Conservation (phyloP, 2,113 vertebrate species). For the Poeciliopsis occidentalis region DNA sequence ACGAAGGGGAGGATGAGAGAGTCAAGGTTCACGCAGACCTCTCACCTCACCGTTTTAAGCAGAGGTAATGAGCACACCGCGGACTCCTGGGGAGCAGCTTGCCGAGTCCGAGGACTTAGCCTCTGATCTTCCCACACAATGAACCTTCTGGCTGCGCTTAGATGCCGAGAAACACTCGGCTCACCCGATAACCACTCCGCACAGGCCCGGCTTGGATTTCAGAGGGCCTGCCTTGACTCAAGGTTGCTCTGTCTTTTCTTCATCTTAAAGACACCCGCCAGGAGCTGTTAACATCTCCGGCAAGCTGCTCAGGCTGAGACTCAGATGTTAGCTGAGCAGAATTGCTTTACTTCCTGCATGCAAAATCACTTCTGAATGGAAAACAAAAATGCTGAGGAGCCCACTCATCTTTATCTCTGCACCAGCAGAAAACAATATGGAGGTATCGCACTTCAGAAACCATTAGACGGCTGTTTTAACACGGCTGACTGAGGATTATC, state of each 20-base stretch:
- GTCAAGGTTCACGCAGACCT: slow-evolving; percentile 48
- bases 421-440: not conserved
- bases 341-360: not conserved
- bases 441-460: not conserved
- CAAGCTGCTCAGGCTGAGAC: not conserved
- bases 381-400: not conserved
- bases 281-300: slow-evolving; percentile 16
- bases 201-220: slow-evolving; percentile 3
- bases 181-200: slow-evolving; percentile 14
- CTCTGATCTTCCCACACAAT: slow-evolving; percentile 68
- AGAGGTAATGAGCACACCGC: slow-evolving; percentile 75
- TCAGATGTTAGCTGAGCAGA: not conserved
- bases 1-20: slow-evolving; percentile 60
- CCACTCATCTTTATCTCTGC: not conserved
- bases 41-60: slow-evolving; percentile 69
- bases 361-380: not conserved
- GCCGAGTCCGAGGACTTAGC: slow-evolving; percentile 60
- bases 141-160: slow-evolving; percentile 36
- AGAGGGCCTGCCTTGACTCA: slow-evolving; percentile 10
- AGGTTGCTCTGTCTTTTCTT: slow-evolving; percentile 17
- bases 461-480: not conserved
- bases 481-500: not conserved
- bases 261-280: not conserved
- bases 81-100: slow-evolving; percentile 45
- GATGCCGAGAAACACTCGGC: slow-evolving; percentile 38